A percentile compares a stretch with the other conserved stretches of the same genome.
These are phyloP conservation scores for Calameuta pallipes DNA, from an alignment of 2,888 invertebrate species.

Conservation along the genomic window DNA sequence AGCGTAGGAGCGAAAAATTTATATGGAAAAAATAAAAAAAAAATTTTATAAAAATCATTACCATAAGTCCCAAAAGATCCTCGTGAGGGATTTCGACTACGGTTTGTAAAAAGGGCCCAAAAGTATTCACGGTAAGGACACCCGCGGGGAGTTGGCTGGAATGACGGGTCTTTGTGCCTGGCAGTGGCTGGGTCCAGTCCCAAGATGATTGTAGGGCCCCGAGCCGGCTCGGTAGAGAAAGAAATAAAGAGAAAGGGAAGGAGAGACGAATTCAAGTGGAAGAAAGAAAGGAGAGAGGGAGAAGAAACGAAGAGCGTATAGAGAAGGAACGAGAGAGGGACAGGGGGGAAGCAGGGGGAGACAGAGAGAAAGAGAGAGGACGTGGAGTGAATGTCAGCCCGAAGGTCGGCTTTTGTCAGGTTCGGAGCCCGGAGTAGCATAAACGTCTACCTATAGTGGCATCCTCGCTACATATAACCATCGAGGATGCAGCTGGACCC, in stretches of 20 bases:
- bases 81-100: background rate
- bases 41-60: background rate
- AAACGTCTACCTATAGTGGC: background rate
- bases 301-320: slow-evolving; percentile 23
- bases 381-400: slow-evolving; percentile 63
- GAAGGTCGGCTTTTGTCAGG: slow-evolving; percentile 66
- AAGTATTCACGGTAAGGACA: slow-evolving; percentile 29
- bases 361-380: slow-evolving; percentile 36
- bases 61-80: background rate
- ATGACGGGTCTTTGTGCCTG: slow-evolving; percentile 58
- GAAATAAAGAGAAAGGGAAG: slow-evolving; percentile 20
- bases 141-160: slow-evolving; percentile 43
- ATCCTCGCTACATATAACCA: slow-evolving; percentile 9
- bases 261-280: slow-evolving; percentile 9
- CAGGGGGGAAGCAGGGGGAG: slow-evolving; percentile 18
- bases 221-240: slow-evolving; percentile 25
- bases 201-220: slow-evolving; percentile 30
- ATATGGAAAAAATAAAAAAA: background rate
- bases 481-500: slow-evolving; percentile 4
- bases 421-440: slow-evolving; percentile 7
- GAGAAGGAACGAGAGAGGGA: slow-evolving; percentile 6
- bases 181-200: slow-evolving; percentile 41
- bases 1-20: background rate
- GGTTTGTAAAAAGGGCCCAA: background rate
- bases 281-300: slow-evolving; percentile 21